Base-by-base conservation (phyloP, 2,113 vertebrate species). In the Trachemys scripta region DNA sequence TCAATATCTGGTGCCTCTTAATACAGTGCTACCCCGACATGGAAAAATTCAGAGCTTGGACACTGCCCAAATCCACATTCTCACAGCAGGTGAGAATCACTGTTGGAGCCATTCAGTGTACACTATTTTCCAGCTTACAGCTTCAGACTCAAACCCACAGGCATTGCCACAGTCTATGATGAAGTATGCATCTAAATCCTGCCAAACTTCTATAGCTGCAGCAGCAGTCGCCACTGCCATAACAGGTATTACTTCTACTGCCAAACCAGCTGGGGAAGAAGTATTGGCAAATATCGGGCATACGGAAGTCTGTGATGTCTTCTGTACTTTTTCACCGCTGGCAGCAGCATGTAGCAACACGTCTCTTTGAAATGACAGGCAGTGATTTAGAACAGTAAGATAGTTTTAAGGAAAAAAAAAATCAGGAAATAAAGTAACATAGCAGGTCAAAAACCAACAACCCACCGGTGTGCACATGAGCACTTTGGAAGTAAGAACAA, bases 231-330 rank as follows among this genome's bases (percentile, higher is more conserved):
- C 92, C 72, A 49, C 54, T 1, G 4, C 90, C 76, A 1, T 45
- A 96, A 95, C 94, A 90, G 81, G 84, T 95, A 96, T 35, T 86
- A 12, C 49, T 85, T 84, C 10, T 76, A 79, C 89, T 82, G 89
- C 83, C 94, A 97, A 62, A 93, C 59, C 65, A 91, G 93, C 90
- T 92, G 79, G 42, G 59, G 54, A 94, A 96, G 80, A 95, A n/a
- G 49, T 20, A 85, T 2, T 90, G 95, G 94, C 90, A 96, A 94
- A 96, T 87, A 51, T 45, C 47, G 87, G 94, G 65, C 5, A 0
- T 24, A 88, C 0, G 6, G 93, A 95, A 85, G 42, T 25, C 6
- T 56, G 57, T 25, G 85, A 93, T 19, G 20, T 76, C 85, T 94
- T 92, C 13, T 80, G 62, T 87, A 87, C 84, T 27, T 22, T 49